Conservation (phyloP, 2,113 vertebrate genomes). For the Daubentonia madagascariensis region DNA sequence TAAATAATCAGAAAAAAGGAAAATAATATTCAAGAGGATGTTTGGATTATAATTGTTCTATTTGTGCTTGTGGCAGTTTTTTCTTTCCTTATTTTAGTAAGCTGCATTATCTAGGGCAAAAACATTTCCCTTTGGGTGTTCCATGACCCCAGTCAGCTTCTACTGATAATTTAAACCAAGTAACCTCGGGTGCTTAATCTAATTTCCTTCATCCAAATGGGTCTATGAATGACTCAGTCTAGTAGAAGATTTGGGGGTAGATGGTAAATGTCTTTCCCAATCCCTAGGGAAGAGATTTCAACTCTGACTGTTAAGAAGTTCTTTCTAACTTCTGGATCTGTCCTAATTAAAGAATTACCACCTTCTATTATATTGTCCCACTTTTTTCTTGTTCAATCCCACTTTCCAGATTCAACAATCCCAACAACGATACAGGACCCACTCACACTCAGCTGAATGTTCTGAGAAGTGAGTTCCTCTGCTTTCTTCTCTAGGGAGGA, state of each 20-base stretch:
- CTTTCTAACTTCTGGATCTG: slow-evolving; percentile 3
- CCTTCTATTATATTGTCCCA: background rate
- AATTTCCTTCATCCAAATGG: background rate
- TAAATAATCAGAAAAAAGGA: slow-evolving; percentile 5
- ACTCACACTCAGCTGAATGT: slow-evolving; percentile 96
- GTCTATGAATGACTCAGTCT: background rate
- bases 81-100: background rate
- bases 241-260: background rate
- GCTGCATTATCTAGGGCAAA: background rate
- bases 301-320: background rate
- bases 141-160: background rate
- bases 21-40: slow-evolving; percentile 19
- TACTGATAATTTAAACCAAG: background rate
- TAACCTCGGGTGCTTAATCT: background rate
- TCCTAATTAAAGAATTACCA: background rate
- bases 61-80: background rate
- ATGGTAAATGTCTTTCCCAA: background rate
- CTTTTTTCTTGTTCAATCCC: background rate
- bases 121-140: background rate
- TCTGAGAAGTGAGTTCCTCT: slow-evolving; percentile 94
- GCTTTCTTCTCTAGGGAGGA: slow-evolving; percentile 96
- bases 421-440: background rate
- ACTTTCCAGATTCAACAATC: background rate
- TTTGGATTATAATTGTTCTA: background rate
- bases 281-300: background rate